Conservation (phyloP, 2,113 vertebrate genomes). For the Arizona elegans region DNA sequence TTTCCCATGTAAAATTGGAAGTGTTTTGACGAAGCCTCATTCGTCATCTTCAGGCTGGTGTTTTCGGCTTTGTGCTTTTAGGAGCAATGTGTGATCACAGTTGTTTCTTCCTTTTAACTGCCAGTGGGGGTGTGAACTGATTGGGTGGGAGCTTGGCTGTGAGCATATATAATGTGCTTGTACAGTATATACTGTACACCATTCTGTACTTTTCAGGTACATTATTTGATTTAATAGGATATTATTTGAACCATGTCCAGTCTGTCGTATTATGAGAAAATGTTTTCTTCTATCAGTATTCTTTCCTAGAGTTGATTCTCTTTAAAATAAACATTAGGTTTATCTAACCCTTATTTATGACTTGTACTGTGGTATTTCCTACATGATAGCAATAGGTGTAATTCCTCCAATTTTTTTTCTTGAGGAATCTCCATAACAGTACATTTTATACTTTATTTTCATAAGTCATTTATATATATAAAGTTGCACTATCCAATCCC, state of each 20-base stretch:
- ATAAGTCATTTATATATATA: background rate
- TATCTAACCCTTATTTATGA: background rate
- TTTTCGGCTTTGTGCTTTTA: too few species aligned
- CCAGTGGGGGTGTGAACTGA: too few species aligned
- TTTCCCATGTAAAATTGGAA: too few species aligned
- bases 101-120: too few species aligned
- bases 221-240: background rate
- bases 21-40: too few species aligned
- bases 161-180: background rate
- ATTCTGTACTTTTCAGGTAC: background rate
- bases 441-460: background rate
- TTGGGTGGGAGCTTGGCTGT: too few species aligned
- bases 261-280: background rate
- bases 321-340: background rate
- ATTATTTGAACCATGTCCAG: background rate
- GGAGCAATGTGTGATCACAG: too few species aligned
- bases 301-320: background rate
- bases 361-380: background rate
- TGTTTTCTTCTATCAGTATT: background rate
- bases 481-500: background rate
- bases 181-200: background rate
- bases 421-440: background rate
- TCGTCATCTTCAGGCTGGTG: too few species aligned
- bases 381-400: background rate
- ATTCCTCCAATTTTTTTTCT: background rate